A percentile compares a stretch with the other conserved stretches of the same genome.
These are phyloP conservation scores for Bathybates hornii DNA, from an alignment of 2,113 vertebrate genomes.

Conservation along the genomic window DNA sequence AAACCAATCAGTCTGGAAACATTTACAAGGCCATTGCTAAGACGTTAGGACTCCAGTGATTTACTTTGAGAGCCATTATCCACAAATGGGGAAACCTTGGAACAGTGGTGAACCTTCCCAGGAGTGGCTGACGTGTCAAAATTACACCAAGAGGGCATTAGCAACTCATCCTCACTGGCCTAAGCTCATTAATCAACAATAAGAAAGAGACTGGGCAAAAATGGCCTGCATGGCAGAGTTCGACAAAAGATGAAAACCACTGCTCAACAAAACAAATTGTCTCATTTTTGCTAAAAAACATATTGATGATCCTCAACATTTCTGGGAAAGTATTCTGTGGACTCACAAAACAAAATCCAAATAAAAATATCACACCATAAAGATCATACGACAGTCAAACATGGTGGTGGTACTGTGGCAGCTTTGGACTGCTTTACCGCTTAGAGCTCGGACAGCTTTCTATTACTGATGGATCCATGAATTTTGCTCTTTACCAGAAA, in stretches of 20 bases:
- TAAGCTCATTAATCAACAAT: neutral
- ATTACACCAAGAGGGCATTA: neutral
- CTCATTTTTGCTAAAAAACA: neutral
- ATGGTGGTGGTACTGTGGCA: neutral
- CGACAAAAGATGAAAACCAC: neutral
- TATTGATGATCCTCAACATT: neutral
- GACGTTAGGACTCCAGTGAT: neutral
- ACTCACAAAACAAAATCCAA: neutral
- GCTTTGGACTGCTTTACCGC: neutral
- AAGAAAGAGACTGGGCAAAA: neutral
- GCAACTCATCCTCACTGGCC: neutral
- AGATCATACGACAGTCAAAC: accelerated
- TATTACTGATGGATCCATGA: neutral
- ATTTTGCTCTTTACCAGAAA: neutral
- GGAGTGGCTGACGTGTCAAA: neutral
- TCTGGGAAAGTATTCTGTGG: neutral
- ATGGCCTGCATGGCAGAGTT: neutral
- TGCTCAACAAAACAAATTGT: neutral
- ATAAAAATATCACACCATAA: neutral
- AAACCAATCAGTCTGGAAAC: neutral
- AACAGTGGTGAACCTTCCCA: neutral
- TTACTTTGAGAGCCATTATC: neutral
- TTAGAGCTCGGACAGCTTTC: neutral
- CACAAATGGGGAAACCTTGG: neutral
- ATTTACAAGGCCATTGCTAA: neutral